Base-by-base conservation (phyloP, 1,140 invertebrate species). In the Gonatopus flavifemur region DNA sequence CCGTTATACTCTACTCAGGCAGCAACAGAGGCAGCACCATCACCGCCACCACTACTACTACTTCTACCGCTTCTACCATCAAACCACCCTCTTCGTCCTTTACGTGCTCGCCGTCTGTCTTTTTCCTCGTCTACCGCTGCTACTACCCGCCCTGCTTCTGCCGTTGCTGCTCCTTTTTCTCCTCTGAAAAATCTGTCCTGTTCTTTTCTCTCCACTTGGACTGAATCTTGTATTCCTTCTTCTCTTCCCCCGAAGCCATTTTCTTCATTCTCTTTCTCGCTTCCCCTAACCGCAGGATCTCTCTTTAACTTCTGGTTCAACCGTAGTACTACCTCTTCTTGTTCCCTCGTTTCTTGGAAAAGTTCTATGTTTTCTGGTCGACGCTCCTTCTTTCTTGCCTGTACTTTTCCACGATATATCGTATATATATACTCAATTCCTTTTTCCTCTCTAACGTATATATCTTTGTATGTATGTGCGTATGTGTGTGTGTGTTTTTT, bases 1-100 rank as follows among this genome's bases (percentile, higher is more conserved):
- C 57, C 50, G 48, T 51, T 50, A 51, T 41, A 49, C 35, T 59
- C 50, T 37, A 62, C 49, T 53, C 47, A 48, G 52, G 48, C n/a
- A n/a, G n/a, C n/a, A n/a, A n/a, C n/a, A n/a, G n/a, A n/a, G n/a
- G n/a, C n/a, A n/a, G n/a, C n/a, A n/a, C n/a, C n/a, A n/a, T n/a
- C n/a, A 3, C 21, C 15, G n/a, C 40, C 32, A 9, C 43, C 33
- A 15, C 22, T 39, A 13, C 22, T 24, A 10, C 3, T 19, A 18
- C 21, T 36, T 31, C 49, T 24, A 13, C 12, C 13, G 31, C 6
- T 19, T 21, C 19, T 46, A 32, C 22, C 9, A 9, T 30, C 39
- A 4, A 16, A 33, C 46, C 45, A 46, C 35, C 48, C 40, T 32
- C 31, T 35, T 46, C 19, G 36, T 43, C 40, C 24, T 22, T 41